Evolutionary conservation across 1,140 invertebrate species (phyloP).

Genomic region (Temnothorax longispinosus): DNA sequence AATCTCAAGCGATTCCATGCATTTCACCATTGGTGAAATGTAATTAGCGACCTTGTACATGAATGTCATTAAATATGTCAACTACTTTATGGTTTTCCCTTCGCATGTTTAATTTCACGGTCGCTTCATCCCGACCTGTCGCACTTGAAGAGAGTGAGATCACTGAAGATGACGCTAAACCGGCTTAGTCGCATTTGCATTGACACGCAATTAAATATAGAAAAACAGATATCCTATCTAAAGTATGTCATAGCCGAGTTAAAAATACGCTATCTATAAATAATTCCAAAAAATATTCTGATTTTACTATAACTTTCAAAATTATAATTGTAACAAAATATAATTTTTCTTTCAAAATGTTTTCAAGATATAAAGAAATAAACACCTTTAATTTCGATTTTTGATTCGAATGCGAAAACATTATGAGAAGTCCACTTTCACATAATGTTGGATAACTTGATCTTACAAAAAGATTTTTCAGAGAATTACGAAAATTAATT

Average conservation of each 20-base stretch:
- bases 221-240: constrained; percentile 15
- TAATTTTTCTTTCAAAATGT: neutral
- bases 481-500: neutral
- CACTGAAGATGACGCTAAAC: neutral
- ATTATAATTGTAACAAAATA: no score
- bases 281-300: neutral
- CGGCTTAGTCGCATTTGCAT: constrained; percentile 24
- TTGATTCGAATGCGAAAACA: neutral
- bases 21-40: neutral
- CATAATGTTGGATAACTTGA: constrained; percentile 57
- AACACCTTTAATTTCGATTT: neutral
- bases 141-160: constrained; percentile 4
- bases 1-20: constrained; percentile 47
- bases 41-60: constrained; percentile 32
- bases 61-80: constrained; percentile 41
- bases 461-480: constrained; percentile 25
- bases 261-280: constrained; percentile 1
- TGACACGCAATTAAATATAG: constrained; percentile 13
- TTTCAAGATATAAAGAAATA: neutral
- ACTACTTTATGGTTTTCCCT: neutral
- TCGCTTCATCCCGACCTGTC: neutral
- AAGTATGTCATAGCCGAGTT: constrained; percentile 7
- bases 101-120: constrained; percentile 35
- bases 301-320: constrained; percentile 37
- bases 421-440: constrained; percentile 38